These are phyloP conservation scores for Nyctibius grandis DNA, from an alignment of 2,797 vertebrate genomes.

Conservation along the genomic window DNA sequence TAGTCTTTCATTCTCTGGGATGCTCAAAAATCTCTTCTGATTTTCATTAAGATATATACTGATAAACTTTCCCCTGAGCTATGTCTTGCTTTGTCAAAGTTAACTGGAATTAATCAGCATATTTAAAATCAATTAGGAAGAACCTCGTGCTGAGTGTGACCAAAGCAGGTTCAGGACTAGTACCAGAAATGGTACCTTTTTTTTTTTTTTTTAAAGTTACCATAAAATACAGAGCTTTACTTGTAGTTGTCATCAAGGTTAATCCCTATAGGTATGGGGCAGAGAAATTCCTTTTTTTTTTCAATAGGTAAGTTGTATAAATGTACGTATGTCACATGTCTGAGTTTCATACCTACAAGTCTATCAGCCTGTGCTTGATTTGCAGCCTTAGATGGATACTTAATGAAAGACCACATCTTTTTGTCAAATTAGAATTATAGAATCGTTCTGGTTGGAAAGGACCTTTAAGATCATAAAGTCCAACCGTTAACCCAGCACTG, in stretches of 20 bases:
- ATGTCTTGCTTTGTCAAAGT: background rate
- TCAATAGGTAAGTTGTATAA: background rate
- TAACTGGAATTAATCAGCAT: background rate
- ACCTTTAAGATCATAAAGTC: too few relatives aligned
- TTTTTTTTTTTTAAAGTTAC: too few relatives aligned
- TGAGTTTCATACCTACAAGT: background rate
- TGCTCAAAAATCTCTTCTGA: background rate
- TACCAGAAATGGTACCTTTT: background rate
- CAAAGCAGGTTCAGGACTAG: background rate
- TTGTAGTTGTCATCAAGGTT: background rate
- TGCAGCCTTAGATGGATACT: background rate
- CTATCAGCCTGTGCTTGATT: background rate
- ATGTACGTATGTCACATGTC: background rate
- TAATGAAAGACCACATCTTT: background rate
- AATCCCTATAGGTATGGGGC: background rate
- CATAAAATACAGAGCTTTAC: background rate
- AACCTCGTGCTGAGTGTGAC: background rate
- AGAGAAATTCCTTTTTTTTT: background rate
- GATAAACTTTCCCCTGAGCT: background rate
- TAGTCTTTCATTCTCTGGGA: background rate
- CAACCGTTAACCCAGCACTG: too few relatives aligned
- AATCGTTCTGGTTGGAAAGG: too few relatives aligned
- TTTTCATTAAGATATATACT: background rate
- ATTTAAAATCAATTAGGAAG: background rate
- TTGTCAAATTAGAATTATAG: too few relatives aligned